Conservation (phyloP, 2,113 vertebrate genomes). For the Orycteropus afer region DNA sequence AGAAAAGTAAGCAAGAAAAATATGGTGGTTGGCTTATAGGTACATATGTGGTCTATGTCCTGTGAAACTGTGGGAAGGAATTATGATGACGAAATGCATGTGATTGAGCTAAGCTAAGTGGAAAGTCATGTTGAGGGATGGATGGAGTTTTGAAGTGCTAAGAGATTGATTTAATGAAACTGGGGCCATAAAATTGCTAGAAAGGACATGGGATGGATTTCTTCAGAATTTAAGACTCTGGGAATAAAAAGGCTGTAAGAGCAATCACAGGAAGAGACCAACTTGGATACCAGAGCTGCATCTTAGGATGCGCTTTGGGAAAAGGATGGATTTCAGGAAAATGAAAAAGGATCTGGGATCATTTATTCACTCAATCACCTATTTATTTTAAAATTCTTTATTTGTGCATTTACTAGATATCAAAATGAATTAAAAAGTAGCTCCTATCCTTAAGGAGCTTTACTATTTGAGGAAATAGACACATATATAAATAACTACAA, state of each 20-base stretch:
- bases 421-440: neutral
- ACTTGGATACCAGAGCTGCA: neutral
- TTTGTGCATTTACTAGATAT: neutral
- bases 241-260: neutral
- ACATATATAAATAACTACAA: neutral
- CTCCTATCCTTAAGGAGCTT: neutral
- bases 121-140: neutral
- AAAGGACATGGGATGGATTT: neutral
- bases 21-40: neutral
- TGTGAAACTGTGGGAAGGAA: neutral
- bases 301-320: neutral
- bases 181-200: neutral
- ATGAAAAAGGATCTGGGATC: neutral
- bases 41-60: neutral
- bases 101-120: neutral
- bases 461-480: neutral
- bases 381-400: neutral
- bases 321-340: neutral
- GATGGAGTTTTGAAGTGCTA: slow-evolving; percentile 24
- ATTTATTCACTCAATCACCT: neutral
- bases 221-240: slow-evolving; percentile 10
- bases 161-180: slow-evolving; percentile 28
- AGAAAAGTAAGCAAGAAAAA: slow-evolving; percentile 5
- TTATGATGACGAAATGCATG: neutral
- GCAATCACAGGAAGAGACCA: neutral